These are phyloP conservation scores for Molossus molossus DNA, from an alignment of 2,797 vertebrate species.

Conservation along the genomic window DNA sequence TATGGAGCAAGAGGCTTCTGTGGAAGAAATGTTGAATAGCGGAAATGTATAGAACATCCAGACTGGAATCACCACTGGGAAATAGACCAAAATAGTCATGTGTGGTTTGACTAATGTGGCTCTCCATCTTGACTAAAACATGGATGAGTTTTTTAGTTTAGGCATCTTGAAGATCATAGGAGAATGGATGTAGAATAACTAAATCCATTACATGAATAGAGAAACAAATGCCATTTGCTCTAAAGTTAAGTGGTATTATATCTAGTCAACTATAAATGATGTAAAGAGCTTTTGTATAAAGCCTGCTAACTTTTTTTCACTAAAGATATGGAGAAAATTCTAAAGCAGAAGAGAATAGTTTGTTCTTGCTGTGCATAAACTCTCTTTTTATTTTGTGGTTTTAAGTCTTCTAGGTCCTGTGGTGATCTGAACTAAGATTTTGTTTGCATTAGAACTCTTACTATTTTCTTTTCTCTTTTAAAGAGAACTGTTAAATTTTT, in stretches of 20 bases:
- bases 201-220: not conserved
- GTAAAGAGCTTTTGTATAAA: not conserved
- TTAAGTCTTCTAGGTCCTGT: not conserved
- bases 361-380: not conserved
- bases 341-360: constrained; percentile 37
- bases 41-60: not conserved
- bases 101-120: not conserved
- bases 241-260: not conserved
- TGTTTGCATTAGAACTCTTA: constrained; percentile 28
- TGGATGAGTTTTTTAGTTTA: constrained; percentile 38
- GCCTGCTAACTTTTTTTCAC: not conserved
- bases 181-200: not conserved
- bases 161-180: not conserved
- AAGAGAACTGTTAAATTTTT: not conserved
- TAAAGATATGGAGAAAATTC: not conserved
- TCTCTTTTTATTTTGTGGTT: constrained; percentile 56
- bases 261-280: not conserved
- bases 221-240: not conserved
- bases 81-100: not conserved
- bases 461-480: not conserved
- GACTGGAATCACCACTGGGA: not conserved
- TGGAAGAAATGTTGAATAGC: not conserved
- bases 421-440: not conserved
- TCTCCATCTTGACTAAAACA: not conserved
- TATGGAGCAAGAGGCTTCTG: not conserved